Evolutionary conservation across 2,888 invertebrate genomes (phyloP), one percentile per base, ranked within the genome.

Genomic region (Minunthozetes semirufus): DNA sequence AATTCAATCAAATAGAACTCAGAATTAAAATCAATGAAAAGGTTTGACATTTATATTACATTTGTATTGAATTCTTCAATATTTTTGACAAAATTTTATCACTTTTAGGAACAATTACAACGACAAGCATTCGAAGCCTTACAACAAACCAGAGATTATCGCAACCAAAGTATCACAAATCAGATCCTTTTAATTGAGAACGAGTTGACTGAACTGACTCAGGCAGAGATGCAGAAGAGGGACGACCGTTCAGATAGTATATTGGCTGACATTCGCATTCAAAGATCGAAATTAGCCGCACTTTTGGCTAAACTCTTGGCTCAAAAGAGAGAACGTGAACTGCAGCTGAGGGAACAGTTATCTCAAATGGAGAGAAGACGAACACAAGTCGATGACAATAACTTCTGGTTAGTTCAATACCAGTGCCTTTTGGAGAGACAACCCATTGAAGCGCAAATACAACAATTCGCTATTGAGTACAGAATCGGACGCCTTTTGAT

Each of bases 351-450:
- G 71, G 74, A 77, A n/a, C 74, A 76, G 74, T 27, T 91, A 80
- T 86, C 87, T 80, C 88, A 88, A 80, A 89, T 93, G 86, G 92
- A 93, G 82, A 78, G 84, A 80, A 19, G 42, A 19, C 2, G 68
- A 19, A 22, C 82, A 81, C 78, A 80, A 81, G 29, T 79, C 79
- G 81, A 82, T 22, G 83, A 83, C 79, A 79, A 80, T 33, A 83
- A 84, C 78, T 85, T 83, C 78, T 85, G 85, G 85, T 79, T 85
- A 75, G 81, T 83, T 25, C 93, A 93, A 82, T 94, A 92, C 82
- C 93, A 94, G 82, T 87, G 88, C 78, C 83, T 94, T 61, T 85
- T 93, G 81, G 91, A 93, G 81, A 87, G 87, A 38, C 87, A 89
- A 79, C 92, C 93, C n/a, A 46, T 74, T 13, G 29, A 17, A 0